phyloP scores from a whole-genome alignment of 2,797 vertebrate genomes.

The Bradypus variegatus region DNA sequence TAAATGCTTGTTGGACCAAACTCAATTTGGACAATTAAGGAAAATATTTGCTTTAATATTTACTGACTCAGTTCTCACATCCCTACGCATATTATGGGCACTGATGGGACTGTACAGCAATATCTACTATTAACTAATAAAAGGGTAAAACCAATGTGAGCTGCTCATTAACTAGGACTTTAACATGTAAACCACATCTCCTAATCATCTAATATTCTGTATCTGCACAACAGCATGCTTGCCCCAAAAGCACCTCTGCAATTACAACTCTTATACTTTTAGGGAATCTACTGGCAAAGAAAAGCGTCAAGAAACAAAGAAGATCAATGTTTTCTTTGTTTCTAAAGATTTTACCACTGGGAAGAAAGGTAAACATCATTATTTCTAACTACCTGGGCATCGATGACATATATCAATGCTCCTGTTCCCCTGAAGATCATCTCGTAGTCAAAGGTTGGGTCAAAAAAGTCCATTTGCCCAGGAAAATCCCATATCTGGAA shows the following conservation, averaged over 20 bases:
- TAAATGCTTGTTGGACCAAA: neutral
- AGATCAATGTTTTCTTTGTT: constrained; percentile 25
- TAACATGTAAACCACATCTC: constrained; percentile 13
- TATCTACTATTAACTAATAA: constrained; percentile 13
- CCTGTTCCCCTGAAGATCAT: constrained; percentile 99
- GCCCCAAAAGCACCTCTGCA: neutral
- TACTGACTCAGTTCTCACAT: constrained; percentile 1
- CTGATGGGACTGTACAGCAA: neutral
- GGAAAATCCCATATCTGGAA: constrained; percentile 99
- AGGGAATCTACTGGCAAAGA: neutral
- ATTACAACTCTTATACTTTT: neutral
- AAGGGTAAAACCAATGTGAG: constrained; percentile 11
- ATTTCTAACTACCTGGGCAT: constrained; percentile 88
- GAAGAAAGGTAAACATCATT: constrained; percentile 14
- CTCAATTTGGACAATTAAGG: constrained; percentile 23
- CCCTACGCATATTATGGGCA: neutral
- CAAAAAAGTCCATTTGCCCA: constrained; percentile 98
- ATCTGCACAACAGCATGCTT: neutral
- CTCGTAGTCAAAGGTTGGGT: constrained; percentile 98
- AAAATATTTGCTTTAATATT: constrained; percentile 25
- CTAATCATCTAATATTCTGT: neutral
- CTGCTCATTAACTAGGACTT: neutral
- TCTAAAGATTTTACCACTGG: constrained; percentile 22
- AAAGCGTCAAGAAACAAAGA: neutral
- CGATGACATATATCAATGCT: constrained; percentile 98